These are phyloP conservation scores for Priocnemis perturbator DNA, from an alignment of 2,888 invertebrate species.

Conservation along the genomic window DNA sequence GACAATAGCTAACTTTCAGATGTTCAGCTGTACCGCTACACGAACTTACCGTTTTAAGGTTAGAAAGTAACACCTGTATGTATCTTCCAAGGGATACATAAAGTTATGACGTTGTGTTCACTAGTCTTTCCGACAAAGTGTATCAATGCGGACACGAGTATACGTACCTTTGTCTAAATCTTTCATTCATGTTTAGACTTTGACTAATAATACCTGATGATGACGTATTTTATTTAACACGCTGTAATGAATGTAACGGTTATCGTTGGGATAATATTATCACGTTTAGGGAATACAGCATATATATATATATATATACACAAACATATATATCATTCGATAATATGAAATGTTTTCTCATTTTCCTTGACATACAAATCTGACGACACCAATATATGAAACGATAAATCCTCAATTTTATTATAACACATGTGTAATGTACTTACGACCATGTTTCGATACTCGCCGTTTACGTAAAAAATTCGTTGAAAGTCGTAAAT, in stretches of 20 bases:
- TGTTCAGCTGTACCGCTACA: constrained; percentile 21
- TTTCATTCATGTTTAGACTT: constrained; percentile 16
- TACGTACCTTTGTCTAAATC: constrained; percentile 3
- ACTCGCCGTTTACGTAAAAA: too few species aligned
- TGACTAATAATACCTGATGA: constrained; percentile 13
- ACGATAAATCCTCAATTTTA: too few species aligned
- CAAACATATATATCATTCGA: constrained; percentile 22
- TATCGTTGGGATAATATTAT: constrained; percentile 43
- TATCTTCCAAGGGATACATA: constrained; percentile 18
- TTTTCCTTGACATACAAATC: neutral
- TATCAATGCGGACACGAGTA: constrained; percentile 9
- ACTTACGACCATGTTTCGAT: too few species aligned
- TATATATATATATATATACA: constrained; percentile 26
- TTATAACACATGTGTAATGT: too few species aligned
- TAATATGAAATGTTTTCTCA: constrained; percentile 27
- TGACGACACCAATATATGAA: too few species aligned
- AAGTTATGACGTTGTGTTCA: constrained; percentile 41
- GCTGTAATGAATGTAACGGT: constrained; percentile 49
- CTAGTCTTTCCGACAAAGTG: constrained; percentile 27
- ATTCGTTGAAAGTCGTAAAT: too few species aligned
- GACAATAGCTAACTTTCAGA: constrained; percentile 40
- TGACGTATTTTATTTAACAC: constrained; percentile 23
- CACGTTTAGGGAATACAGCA: constrained; percentile 39
- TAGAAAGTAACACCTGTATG: constrained; percentile 19
- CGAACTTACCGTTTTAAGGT: constrained; percentile 16